These are phyloP conservation scores for Argyra leucocephala DNA, from an alignment of 2,888 invertebrate genomes.

Conservation along the genomic window DNA sequence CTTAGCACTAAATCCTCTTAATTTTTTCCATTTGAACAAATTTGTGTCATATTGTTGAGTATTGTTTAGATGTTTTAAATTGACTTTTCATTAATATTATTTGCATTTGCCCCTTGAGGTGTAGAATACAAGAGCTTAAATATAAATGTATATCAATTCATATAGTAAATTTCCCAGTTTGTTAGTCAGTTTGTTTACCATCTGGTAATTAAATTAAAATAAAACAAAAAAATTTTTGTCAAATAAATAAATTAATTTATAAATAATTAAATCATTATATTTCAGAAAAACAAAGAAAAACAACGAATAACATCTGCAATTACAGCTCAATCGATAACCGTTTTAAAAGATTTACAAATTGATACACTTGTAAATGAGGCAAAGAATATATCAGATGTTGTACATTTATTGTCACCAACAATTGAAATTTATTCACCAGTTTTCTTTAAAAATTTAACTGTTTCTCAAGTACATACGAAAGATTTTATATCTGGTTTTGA, in stretches of 20 bases:
- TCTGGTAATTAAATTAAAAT: too few relatives aligned
- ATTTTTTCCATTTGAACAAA: too few relatives aligned
- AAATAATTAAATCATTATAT: too few relatives aligned
- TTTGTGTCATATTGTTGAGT: too few relatives aligned
- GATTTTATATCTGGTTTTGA: constrained; percentile 40
- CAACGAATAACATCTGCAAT: constrained; percentile 43
- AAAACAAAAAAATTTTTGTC: constrained; percentile 9
- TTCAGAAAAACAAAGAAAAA: constrained; percentile 31
- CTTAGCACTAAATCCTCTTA: too few relatives aligned
- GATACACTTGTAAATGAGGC: constrained; percentile 37
- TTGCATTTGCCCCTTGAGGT: too few relatives aligned
- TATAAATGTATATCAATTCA: too few relatives aligned
- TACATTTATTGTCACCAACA: constrained; percentile 36
- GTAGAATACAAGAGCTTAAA: too few relatives aligned
- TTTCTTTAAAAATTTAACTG: constrained; percentile 31
- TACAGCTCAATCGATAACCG: constrained; percentile 38
- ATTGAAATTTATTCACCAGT: constrained; percentile 33
- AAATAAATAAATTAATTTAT: too few relatives aligned
- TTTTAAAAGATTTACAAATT: constrained; percentile 34
- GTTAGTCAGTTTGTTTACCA: background rate
- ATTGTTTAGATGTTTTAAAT: too few relatives aligned
- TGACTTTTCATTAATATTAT: too few relatives aligned
- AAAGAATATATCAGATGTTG: constrained; percentile 35
- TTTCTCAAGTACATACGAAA: constrained; percentile 28
- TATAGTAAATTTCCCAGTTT: background rate